Evolutionary conservation across 1,140 invertebrate genomes (phyloP).

Genomic region (Papilio xuthus): DNA sequence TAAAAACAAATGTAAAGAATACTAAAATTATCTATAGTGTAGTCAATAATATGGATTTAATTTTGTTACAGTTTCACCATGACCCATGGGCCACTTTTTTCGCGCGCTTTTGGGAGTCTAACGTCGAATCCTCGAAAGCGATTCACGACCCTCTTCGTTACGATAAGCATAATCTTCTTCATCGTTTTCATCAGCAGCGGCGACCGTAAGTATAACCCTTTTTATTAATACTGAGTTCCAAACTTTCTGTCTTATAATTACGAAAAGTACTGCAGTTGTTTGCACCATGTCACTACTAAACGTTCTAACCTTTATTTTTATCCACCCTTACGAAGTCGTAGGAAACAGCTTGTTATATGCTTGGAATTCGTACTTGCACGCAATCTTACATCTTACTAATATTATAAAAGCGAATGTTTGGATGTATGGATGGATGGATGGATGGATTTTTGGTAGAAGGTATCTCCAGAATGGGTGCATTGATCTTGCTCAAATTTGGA

Average conservation of each 20-base stretch:
- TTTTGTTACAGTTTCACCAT: constrained; percentile 43
- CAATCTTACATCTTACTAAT: too few species aligned
- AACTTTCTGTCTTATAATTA: background rate
- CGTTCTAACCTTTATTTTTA: too few species aligned
- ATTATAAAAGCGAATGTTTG: too few species aligned
- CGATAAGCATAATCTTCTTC: constrained; percentile 38
- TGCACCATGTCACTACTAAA: too few species aligned
- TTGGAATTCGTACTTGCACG: background rate
- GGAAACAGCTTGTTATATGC: background rate
- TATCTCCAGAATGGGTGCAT: too few species aligned
- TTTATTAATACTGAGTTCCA: background rate
- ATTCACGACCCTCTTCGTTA: constrained; percentile 43
- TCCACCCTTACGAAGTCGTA: too few species aligned
- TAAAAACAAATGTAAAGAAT: background rate
- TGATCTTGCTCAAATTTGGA: too few species aligned
- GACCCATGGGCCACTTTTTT: background rate
- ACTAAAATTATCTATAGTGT: background rate
- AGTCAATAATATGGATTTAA: background rate
- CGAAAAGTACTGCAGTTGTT: background rate
- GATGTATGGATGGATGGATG: too few species aligned
- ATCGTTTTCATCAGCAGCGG: constrained; percentile 39
- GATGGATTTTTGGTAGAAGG: too few species aligned
- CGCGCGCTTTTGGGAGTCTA: constrained; percentile 35
- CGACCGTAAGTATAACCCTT: constrained; percentile 38
- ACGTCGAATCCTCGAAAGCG: constrained; percentile 39